phyloP scores from a whole-genome alignment of 1,140 invertebrate genomes.

The Lucilia sericata region DNA sequence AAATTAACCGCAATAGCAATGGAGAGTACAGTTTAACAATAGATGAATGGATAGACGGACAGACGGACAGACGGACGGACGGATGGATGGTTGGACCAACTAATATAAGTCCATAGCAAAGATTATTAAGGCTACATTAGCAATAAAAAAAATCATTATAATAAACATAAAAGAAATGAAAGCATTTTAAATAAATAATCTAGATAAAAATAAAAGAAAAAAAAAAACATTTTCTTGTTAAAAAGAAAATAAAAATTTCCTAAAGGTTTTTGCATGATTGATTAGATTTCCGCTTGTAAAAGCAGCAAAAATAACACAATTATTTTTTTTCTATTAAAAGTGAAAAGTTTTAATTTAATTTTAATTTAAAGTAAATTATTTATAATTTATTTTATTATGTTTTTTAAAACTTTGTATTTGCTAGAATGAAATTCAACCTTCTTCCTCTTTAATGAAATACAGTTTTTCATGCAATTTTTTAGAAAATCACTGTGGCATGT shows the following conservation, averaged over 20 bases:
- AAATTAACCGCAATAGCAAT: neutral
- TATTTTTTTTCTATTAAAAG: too few relatives aligned
- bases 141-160: neutral
- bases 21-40: neutral
- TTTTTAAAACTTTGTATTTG: too few relatives aligned
- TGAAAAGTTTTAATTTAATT: too few relatives aligned
- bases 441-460: too few relatives aligned
- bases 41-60: neutral
- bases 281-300: neutral
- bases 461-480: too few relatives aligned
- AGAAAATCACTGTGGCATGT: neutral
- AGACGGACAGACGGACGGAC: too few relatives aligned
- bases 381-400: too few relatives aligned
- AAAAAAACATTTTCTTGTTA: neutral
- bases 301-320: too few relatives aligned
- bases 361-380: too few relatives aligned
- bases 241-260: neutral
- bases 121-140: neutral
- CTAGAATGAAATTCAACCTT: too few relatives aligned
- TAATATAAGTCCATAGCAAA: neutral
- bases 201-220: neutral
- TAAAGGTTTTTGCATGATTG: slow-evolving; percentile 5
- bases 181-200: slow-evolving; percentile 13
- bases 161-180: neutral
- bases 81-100: too few relatives aligned